Evolutionary conservation across 2,113 vertebrate species (phyloP), one percentile per base, ranked within the genome.

Genomic region (Drymodes brunneopygia): DNA sequence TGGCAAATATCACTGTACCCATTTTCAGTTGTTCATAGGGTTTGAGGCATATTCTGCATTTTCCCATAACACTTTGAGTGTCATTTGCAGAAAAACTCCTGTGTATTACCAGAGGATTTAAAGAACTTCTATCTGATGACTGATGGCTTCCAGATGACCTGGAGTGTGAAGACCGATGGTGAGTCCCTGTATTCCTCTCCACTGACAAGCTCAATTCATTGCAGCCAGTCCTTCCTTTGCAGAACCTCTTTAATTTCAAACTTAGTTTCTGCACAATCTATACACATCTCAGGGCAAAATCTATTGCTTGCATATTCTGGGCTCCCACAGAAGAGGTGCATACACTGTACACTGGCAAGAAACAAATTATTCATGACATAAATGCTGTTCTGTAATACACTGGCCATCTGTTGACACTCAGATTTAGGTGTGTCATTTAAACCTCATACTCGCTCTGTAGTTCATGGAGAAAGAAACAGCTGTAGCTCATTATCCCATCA

Each of bases 51-150:
- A 7, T 65, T 80, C 58, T 74, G 9, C 8, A 9, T 91, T 80
- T 92, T 66, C 47, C 31, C 24, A 2, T 96, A 82, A 95, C 15
- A n/a, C 19, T 85, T 31, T 27, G 15, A 21, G 73, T 70, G 93
- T 50, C 93, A 79, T 70, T 96, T 97, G 62, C 95, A 99, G 99
- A 99, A 98, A 97, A 99, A 99, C 86, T 97, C 97, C 23, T 99
- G 99, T 42, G 28, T 97, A 74, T 97, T 99, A 84, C 99, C 99
- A 60, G 99, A 99, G 56, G 99, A 99, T 97, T 96, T 99, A 65
- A 98, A 98, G 97, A 99, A 99, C 94, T 99, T 99, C 95, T 99
- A 99, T 90, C 97, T 99, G 77, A 99, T 99, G 94, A 99, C 98
- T 0, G 99, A 99, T 94, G 99, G 99, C 78, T 99, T 99, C 77